Base-by-base conservation (phyloP, 1,140 invertebrate species). In the Ganaspis sp. region DNA sequence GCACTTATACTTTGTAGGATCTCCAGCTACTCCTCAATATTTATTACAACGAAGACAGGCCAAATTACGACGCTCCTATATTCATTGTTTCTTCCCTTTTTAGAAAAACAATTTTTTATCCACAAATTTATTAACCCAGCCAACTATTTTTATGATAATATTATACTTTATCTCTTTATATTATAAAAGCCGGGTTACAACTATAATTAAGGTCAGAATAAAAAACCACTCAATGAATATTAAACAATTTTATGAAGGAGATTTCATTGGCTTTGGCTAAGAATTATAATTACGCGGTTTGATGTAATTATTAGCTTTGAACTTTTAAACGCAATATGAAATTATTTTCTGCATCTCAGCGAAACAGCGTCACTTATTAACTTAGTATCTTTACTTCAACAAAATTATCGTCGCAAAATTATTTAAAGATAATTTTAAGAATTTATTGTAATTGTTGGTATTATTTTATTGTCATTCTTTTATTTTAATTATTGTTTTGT, bases 1-100 rank as follows among this genome's bases (percentile, higher is more conserved):
- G 15, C 23, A 64, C 58, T 64, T 64, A 84, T 83, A 73, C 76
- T 81, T 85, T 81, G 82, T 84, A 83, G 79, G 75, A 78, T 80
- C 77, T 75, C 74, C 73, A 49, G 72, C 71, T 78, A 73, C 45
- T 37, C 53, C 45, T 38, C 40, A 37, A 34, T 34, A n/a, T 64
- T 64, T 64, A 64, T 64, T 64, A 29, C 58, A 26, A n/a, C 21
- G 58, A 64, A 64, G 58, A 34, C 58, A 64, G 58, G 15, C 15
- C 12, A 64, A 29, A 64, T 64, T 64, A 64, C 11, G 23, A 0
- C 23, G 9, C 21, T n/a, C 21, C 19, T 58, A 58, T 26, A 15
- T 64, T 34, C 12, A 64, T 15, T n/a, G 12, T 29, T 64, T 64
- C 12, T 64, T 64, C 21, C 26, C 11, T 64, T 64, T 64, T 15